Conservation (phyloP, 2,888 invertebrate genomes). For the Cephus runcator region DNA sequence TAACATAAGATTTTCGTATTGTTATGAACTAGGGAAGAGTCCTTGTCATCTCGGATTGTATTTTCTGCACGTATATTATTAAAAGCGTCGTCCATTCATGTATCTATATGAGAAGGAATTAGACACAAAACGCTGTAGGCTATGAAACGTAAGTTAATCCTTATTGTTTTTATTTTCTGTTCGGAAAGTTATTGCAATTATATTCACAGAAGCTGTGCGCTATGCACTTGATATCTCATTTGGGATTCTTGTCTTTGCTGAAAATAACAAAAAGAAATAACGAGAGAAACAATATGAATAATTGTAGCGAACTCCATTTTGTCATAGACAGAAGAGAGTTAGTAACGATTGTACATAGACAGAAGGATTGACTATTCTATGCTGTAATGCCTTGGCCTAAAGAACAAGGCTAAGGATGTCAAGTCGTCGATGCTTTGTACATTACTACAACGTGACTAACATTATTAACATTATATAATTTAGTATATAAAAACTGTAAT, state of each 20-base stretch:
- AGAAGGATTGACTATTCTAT: conserved; percentile 6
- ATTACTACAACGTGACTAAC: background rate
- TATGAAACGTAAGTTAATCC: background rate
- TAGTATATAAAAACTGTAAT: background rate
- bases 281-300: background rate
- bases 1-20: background rate
- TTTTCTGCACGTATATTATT: background rate
- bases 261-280: background rate
- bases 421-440: background rate
- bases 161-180: background rate
- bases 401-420: background rate
- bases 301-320: background rate
- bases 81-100: background rate
- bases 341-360: conserved; percentile 16
- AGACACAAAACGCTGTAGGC: background rate
- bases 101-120: background rate
- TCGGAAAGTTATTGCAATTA: background rate
- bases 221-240: background rate
- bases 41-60: background rate
- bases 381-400: conserved; percentile 14
- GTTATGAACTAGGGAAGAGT: background rate
- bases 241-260: background rate
- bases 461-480: background rate
- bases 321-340: background rate
- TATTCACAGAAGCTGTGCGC: background rate